Evolutionary conservation across 2,113 vertebrate species (phyloP).

Genomic region (Hippopotamus amphibius): DNA sequence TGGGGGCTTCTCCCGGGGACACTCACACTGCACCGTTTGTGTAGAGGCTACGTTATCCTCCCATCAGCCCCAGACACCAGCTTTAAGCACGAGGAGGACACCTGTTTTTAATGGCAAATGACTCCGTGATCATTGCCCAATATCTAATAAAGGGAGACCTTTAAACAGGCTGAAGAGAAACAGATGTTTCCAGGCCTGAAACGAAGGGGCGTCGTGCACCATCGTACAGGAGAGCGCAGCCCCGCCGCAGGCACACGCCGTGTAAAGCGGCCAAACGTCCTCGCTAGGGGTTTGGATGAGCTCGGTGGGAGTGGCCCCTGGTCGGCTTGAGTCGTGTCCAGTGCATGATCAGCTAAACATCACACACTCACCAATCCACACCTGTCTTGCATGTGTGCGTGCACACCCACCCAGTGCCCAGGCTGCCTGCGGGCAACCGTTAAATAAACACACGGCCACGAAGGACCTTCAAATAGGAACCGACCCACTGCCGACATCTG

Average conservation of each 20-base stretch:
- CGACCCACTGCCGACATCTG: neutral
- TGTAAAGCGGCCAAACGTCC: neutral
- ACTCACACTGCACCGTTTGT: neutral
- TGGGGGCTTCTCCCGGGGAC: neutral
- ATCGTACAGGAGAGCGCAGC: conserved; percentile 9
- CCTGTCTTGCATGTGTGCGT: neutral
- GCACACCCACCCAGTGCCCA: neutral
- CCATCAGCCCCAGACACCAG: conserved; percentile 8
- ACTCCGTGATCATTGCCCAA: conserved; percentile 74
- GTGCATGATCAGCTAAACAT: neutral
- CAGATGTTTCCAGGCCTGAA: conserved; percentile 79
- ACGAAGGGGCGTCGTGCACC: conserved; percentile 78
- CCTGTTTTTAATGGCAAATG: conserved; percentile 69
- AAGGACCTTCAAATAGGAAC: neutral
- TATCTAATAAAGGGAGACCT: conserved; percentile 75
- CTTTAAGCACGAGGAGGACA: conserved; percentile 27
- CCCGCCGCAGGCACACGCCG: conserved; percentile 19
- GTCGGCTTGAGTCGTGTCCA: neutral
- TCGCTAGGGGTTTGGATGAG: neutral
- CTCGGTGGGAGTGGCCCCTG: accelerated
- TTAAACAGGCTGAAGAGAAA: conserved; percentile 72
- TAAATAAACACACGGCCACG: neutral
- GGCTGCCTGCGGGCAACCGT: neutral
- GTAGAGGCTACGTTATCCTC: neutral
- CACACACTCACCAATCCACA: neutral